A percentile compares a stretch with the other conserved stretches of the same genome.
Conservation (phyloP, 2,797 vertebrate genomes). For the Leptoclinus maculatus region DNA sequence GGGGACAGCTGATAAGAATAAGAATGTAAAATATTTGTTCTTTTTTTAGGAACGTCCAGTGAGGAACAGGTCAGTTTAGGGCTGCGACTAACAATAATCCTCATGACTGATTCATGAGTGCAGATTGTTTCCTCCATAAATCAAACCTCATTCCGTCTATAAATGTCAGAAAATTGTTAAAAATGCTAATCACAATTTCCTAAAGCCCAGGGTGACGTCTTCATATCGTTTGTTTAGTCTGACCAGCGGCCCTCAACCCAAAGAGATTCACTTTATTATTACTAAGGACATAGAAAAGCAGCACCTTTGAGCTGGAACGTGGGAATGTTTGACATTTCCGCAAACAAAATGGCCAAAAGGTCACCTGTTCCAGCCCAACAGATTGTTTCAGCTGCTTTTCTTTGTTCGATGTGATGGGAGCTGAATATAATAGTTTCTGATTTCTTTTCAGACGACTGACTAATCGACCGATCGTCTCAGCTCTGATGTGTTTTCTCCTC, state of each 20-base stretch:
- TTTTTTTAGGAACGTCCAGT: background rate
- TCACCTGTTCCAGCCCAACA: too few species aligned
- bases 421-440: too few species aligned
- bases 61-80: background rate
- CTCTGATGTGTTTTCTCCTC: background rate
- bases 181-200: too few species aligned
- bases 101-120: background rate
- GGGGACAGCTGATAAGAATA: background rate
- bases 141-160: background rate
- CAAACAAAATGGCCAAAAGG: background rate
- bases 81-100: background rate
- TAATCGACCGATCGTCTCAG: background rate
- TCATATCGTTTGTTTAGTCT: background rate
- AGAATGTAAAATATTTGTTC: background rate
- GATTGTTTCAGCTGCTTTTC: background rate
- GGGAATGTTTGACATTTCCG: background rate
- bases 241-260: background rate
- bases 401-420: too few species aligned
- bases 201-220: background rate
- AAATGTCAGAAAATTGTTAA: too few species aligned
- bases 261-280: background rate
- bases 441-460: background rate
- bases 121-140: background rate
- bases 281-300: background rate
- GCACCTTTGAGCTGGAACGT: background rate